Evolutionary conservation across 2,797 vertebrate genomes (phyloP).

Genomic region (Eremophila alpestris): DNA sequence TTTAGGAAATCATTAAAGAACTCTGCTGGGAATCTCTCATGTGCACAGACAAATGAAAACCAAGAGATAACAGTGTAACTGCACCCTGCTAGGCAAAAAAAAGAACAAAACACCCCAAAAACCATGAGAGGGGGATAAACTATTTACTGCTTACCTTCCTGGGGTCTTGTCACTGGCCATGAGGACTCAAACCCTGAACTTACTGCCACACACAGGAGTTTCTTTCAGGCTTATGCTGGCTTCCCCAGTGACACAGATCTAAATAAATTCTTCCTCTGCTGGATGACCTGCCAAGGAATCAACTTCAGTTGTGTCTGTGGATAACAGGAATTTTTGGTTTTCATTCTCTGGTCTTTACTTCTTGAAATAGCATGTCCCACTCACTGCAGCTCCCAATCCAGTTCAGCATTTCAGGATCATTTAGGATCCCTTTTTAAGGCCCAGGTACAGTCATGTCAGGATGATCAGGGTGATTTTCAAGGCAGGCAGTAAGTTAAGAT

Average conservation of each 20-base stretch:
- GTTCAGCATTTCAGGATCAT: background rate
- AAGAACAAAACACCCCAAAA: background rate
- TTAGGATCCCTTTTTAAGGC: background rate
- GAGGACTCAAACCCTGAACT: background rate
- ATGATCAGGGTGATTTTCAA: background rate
- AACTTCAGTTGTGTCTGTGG: background rate
- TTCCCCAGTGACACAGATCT: background rate
- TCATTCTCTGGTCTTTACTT: background rate
- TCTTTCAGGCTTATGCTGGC: background rate
- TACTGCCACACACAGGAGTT: background rate
- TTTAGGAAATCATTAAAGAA: constrained; percentile 27
- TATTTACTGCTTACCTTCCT: background rate
- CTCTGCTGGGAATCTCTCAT: background rate
- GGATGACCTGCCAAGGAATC: background rate
- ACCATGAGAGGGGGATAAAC: background rate
- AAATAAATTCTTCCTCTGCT: background rate
- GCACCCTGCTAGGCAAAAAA: background rate
- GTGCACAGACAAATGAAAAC: background rate
- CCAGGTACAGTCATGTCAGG: background rate
- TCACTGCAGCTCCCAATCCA: background rate
- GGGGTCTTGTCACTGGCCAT: background rate
- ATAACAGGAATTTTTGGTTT: background rate
- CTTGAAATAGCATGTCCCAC: background rate
- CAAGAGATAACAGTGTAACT: background rate
- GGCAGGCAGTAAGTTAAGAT: background rate